These are phyloP conservation scores for Leptestheria dahalacensis DNA, from an alignment of 1,140 invertebrate species.

Conservation along the genomic window DNA sequence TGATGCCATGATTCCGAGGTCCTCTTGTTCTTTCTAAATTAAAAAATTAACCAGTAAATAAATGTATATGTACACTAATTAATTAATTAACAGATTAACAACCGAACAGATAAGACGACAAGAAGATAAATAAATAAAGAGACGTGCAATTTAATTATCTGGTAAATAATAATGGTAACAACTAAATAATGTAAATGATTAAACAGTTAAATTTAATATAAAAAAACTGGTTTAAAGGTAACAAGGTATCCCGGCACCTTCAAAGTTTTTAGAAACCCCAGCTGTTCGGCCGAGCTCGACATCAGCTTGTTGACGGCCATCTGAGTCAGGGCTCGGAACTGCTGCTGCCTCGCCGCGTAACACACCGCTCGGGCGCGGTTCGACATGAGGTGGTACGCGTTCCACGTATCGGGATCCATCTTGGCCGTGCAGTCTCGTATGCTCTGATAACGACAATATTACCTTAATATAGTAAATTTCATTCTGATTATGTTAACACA, in stretches of 20 bases:
- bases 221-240: slow-evolving; percentile 5
- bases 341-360: slow-evolving; percentile 42
- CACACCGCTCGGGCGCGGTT: slow-evolving; percentile 51
- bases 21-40: slow-evolving; percentile 37
- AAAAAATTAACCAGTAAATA: too few relatives aligned
- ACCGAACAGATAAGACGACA: too few relatives aligned
- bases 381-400: slow-evolving; percentile 50
- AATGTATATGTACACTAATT: too few relatives aligned
- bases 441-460: slow-evolving; percentile 27
- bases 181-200: slow-evolving; percentile 4
- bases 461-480: too few relatives aligned
- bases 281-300: slow-evolving; percentile 31
- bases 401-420: slow-evolving; percentile 54
- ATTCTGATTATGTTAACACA: too few relatives aligned
- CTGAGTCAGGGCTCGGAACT: slow-evolving; percentile 48
- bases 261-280: slow-evolving; percentile 25
- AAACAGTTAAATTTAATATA: not conserved
- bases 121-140: too few relatives aligned
- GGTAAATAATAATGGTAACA: too few relatives aligned
- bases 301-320: slow-evolving; percentile 49
- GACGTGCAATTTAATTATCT: too few relatives aligned
- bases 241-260: slow-evolving; percentile 23
- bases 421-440: slow-evolving; percentile 43
- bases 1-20: slow-evolving; percentile 33
- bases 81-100: too few relatives aligned